Base-by-base conservation (phyloP, 2,113 vertebrate genomes). In the Calcarius ornatus region DNA sequence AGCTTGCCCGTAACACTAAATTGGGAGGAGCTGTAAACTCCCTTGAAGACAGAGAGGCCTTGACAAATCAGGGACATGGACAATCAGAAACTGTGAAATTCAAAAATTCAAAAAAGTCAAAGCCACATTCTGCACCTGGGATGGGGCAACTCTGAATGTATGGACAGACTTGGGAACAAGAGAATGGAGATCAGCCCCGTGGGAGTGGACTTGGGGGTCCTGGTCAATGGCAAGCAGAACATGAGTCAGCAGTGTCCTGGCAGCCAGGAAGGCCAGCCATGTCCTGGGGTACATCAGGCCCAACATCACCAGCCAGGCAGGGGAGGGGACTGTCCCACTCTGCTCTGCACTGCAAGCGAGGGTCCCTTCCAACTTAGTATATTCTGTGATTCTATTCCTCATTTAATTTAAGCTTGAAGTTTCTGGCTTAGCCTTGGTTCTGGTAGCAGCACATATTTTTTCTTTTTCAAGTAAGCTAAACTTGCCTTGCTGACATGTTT, bases 401-500 rank as follows among this genome's bases (percentile, higher is more conserved):
- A 15, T 75, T 92, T 92, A 88, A 91, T 82, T 35, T 12, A 45
- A 68, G 10, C 20, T 23, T 75, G 27, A 77, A 51, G 22, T 69
- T 91, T 75, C 84, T 89, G 27, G 6, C 9, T 61, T 66, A 56
- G 37, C 40, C 27, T 73, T 53, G 37, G 6, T 11, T 90, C 86
- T 72, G 33, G 64, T 43, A 71, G 43, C 14, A 90, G 30, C 24
- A 75, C 42, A 37, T 10, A 21, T 42, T 81, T 48, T 77, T 77
- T 65, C 42, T 69, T 87, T 80, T 70, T 79, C 40, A 81, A 76
- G 18, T 21, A 69, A 79, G 84, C 59, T 64, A 80, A 92, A 79
- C 25, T 63, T 82, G 71, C 48, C 35, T 93, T 86, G 88, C 59
- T 96, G 87, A 94, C 79, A 61, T 12, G 16, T 88, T 69, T 94